Conservation (phyloP, 2,113 vertebrate genomes). For the Gymnogyps californianus region DNA sequence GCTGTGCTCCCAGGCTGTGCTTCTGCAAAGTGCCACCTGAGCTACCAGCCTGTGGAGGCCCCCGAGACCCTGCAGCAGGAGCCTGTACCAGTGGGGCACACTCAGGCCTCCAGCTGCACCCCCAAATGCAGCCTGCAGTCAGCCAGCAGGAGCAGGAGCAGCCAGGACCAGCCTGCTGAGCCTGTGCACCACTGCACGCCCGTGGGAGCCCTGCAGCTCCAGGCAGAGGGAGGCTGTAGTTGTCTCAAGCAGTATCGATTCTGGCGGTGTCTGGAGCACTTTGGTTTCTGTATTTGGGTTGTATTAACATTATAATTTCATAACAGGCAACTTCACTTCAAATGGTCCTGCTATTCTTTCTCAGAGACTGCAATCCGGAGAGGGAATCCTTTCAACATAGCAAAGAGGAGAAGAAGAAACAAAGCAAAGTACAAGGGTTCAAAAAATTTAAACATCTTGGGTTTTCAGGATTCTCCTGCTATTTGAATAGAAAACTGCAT, state of each 20-base stretch:
- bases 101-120: not conserved
- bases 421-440: not conserved
- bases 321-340: not conserved
- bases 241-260: not conserved
- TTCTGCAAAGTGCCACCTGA: not conserved
- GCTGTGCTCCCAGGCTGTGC: not conserved
- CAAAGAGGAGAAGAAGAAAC: not conserved
- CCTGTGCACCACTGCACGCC: fast-evolving
- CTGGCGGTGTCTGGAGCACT: not conserved
- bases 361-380: not conserved
- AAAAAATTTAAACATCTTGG: not conserved
- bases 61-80: not conserved
- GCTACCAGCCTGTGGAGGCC: not conserved
- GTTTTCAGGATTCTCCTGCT: conserved; percentile 7
- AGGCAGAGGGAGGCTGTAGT: not conserved
- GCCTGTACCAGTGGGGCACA: not conserved
- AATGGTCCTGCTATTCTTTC: not conserved
- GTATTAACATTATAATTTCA: not conserved
- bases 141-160: not conserved
- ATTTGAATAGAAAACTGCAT: conserved; percentile 13
- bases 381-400: not conserved
- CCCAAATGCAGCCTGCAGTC: fast-evolving
- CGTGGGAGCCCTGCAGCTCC: not conserved
- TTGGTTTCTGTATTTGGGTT: not conserved
- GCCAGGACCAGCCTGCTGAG: not conserved